phyloP scores from a whole-genome alignment of 2,888 invertebrate species.

The Dicranocentrus wangi region DNA sequence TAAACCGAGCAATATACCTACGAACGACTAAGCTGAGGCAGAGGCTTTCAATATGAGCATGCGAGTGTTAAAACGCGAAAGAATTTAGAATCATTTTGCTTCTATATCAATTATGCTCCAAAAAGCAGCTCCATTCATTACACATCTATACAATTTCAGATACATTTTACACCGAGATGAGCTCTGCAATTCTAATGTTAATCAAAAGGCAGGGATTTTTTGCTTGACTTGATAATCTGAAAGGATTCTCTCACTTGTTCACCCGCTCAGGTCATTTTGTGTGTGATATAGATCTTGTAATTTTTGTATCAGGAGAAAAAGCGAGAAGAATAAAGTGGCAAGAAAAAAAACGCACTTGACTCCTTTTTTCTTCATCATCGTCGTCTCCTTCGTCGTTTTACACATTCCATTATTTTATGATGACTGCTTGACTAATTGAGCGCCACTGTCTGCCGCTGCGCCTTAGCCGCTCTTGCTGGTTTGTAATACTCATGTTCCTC shows the following conservation, averaged over 20 bases:
- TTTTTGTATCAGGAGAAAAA: slow-evolving; percentile 33
- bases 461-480: slow-evolving; percentile 34
- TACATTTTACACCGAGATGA: slow-evolving; percentile 3
- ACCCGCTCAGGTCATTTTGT: slow-evolving; percentile 25
- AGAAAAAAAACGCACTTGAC: slow-evolving; percentile 16
- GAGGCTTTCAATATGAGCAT: neutral
- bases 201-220: slow-evolving; percentile 32
- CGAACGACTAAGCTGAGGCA: neutral
- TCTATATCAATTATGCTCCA: slow-evolving; percentile 36
- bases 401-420: slow-evolving; percentile 59
- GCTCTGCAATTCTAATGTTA: slow-evolving; percentile 16
- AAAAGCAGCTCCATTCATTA: neutral
- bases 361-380: slow-evolving; percentile 32
- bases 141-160: neutral
- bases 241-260: slow-evolving; percentile 41
- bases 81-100: neutral
- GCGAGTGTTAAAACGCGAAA: neutral
- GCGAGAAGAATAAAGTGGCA: slow-evolving; percentile 1
- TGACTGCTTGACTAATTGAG: slow-evolving; percentile 60
- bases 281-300: slow-evolving; percentile 40
- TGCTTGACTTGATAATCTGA: slow-evolving; percentile 48
- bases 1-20: too few relatives aligned
- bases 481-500: too few relatives aligned
- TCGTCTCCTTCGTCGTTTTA: slow-evolving; percentile 30
- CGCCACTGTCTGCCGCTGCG: slow-evolving; percentile 58